phyloP scores from a whole-genome alignment of 2,113 vertebrate genomes.

The Microcebus jonahi region DNA sequence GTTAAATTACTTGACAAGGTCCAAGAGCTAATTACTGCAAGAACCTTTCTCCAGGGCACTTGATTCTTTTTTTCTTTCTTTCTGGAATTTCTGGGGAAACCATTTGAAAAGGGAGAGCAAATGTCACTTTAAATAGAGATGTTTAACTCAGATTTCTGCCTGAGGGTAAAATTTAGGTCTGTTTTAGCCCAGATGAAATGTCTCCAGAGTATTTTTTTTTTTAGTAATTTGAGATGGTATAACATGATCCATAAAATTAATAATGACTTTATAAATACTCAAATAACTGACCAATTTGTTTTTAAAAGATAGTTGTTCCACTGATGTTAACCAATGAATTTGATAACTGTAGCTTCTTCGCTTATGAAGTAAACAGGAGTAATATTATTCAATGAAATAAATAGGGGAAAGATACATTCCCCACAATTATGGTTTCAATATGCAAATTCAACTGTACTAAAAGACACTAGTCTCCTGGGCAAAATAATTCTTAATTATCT shows the following conservation, averaged over 20 bases:
- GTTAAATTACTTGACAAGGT: not conserved
- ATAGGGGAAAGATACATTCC: not conserved
- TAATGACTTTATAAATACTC: not conserved
- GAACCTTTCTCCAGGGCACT: not conserved
- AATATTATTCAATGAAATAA: not conserved
- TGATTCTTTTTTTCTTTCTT: conserved; percentile 63
- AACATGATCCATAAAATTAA: conserved; percentile 2
- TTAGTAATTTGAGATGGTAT: not conserved
- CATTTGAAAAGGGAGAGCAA: conserved; percentile 91
- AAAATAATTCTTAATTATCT: not conserved
- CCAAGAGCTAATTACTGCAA: not conserved
- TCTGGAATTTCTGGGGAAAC: conserved; percentile 91
- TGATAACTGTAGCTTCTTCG: not conserved
- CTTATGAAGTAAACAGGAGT: not conserved
- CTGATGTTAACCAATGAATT: not conserved
- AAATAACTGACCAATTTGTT: conserved; percentile 13
- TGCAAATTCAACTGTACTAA: not conserved
- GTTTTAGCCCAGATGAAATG: conserved; percentile 88
- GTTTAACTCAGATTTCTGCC: conserved; percentile 92
- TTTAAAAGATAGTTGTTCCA: not conserved
- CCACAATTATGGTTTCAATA: not conserved
- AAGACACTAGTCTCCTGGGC: not conserved
- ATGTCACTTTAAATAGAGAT: conserved; percentile 92
- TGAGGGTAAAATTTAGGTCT: conserved; percentile 90
- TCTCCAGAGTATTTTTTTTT: conserved; percentile 66